Base-by-base conservation (phyloP, 1,140 invertebrate species). In the Chrysomallon squamiferum region DNA sequence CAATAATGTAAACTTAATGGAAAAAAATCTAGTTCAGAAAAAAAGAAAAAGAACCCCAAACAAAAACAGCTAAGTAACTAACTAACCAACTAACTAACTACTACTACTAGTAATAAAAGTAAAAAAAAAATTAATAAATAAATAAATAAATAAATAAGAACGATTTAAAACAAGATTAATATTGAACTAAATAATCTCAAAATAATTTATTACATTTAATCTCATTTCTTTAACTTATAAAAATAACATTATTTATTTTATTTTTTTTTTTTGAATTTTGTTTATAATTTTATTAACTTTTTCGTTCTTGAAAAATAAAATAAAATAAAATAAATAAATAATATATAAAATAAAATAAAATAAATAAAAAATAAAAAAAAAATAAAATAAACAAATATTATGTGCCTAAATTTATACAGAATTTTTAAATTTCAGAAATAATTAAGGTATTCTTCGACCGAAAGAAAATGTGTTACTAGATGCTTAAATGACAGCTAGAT, bases 291-390 rank as follows among this genome's bases (percentile, higher is more conserved):
- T 43, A 43, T 13, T 43, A 43, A 43, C n/a, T 11, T 43, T 43
- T 43, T 43, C 41, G n/a, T 13, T 43, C 41, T 43, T 43, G 41
- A 43, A 11, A 43, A 13, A n/a, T 20, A 38, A n/a, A 13, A 49
- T 13, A 49, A 13, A 50, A n/a, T 13, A 15, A 49, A 22, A 47
- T 32, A 62, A 38, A 47, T 38, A 62, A 30, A 62, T 43, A 62
- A n/a, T 18, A n/a, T n/a, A n/a, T n/a, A n/a, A n/a, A n/a, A n/a
- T n/a, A n/a, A n/a, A n/a, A n/a, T n/a, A n/a, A n/a, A n/a, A n/a
- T n/a, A n/a, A n/a, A n/a, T n/a, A n/a, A n/a, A n/a, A n/a, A n/a
- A n/a, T n/a, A n/a, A n/a, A n/a, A n/a, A n/a, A n/a, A n/a, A n/a
- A n/a, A n/a, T n/a, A n/a, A n/a, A n/a, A n/a, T n/a, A n/a, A n/a